Base-by-base conservation (phyloP, 1,140 invertebrate genomes). In the Eueides isabella region DNA sequence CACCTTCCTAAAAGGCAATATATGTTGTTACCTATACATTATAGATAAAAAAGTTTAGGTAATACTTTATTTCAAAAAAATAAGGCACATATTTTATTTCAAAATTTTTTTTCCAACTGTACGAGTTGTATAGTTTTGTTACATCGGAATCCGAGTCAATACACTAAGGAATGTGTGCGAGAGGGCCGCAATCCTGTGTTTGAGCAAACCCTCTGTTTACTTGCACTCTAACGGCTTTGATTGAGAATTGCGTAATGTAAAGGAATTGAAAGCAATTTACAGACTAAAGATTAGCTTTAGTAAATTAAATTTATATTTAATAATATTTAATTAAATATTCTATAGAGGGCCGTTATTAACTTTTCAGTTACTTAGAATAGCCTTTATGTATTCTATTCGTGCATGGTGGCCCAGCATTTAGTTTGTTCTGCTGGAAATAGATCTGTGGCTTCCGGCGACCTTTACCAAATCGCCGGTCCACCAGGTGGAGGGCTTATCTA, bases 81-180 rank as follows among this genome's bases (percentile, higher is more conserved):
- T 16, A 38, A 16, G 3, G 35, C 12, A 38, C 14, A 38, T 16
- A 38, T 16, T 38, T 38, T 38, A 5, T 38, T 16, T 44, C 2
- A 19, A 19, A 30, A 30, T 62, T 67, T 67, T 69, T 75, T 68
- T 72, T 5, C 75, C 79, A 55, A 74, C 80, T 33, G 67, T 82
- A 82, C 76, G 29, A 74, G 76, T 64, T 26, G 69, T 35, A 71
- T 55, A 72, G 41, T 44, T 72, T 64, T 85, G 80, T 71, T 78
- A 76, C 74, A 72, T 69, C 72, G 80, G 64, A 77, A 74, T 73
- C 65, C 77, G 77, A 91, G 89, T 91, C 87, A 91, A 91, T 76
- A 89, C 67, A 74, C 76, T 30, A 19, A 74, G 85, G 85, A 87
- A 91, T 91, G 87, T 80, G 85, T 80, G 33, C 55, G 68, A 38